Base-by-base conservation (phyloP, 2,888 invertebrate genomes). In the Erebia aethiops region DNA sequence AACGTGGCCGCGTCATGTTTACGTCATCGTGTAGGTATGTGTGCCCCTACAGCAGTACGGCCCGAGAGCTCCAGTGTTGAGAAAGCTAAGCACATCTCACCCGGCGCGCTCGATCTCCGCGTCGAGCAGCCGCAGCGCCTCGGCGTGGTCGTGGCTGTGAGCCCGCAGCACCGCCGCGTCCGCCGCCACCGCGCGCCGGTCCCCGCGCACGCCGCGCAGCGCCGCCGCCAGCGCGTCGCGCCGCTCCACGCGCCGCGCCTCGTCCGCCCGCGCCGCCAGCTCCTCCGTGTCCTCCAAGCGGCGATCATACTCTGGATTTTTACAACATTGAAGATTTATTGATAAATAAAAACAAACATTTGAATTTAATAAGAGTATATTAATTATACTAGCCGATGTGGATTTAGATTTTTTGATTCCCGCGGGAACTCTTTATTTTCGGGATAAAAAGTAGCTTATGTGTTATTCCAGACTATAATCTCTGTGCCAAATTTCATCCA, bases 261-360 rank as follows among this genome's bases (percentile, higher is more conserved):
- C 91, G 16, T 84, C 85, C 0, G 84, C 86, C 0, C 86, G 83
- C 0, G 86, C 88, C 9, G 84, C 84, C 0, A 57, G 67, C 70
- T 88, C 87, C 41, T 71, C 79, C 69, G 83, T 85, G 74, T 89
- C 87, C 4, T 86, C 85, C 0, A 89, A 77, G 10, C 78, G 78
- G 7, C 74, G 74, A 69, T 76, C 51, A 16, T 26, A 57, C 14
- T 67, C 67, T 67, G 35, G 18, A 16, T 26, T 26, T 13, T 26
- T 56, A 18, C 26, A 26, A 26, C 26, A 26, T 26, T 3, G 2
- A 26, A 26, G 3, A 21, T 21, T 21, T 21, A 21, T 21, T 21
- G 2, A 21, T 21, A 21, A 21, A 26, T 3, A 26, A 26, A 26
- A 26, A 26, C 3, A 26, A 21, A 26, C 26, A 2, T 26, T 21